Evolutionary conservation across 2,888 invertebrate species (phyloP).

Genomic region (Agapostemon virescens): DNA sequence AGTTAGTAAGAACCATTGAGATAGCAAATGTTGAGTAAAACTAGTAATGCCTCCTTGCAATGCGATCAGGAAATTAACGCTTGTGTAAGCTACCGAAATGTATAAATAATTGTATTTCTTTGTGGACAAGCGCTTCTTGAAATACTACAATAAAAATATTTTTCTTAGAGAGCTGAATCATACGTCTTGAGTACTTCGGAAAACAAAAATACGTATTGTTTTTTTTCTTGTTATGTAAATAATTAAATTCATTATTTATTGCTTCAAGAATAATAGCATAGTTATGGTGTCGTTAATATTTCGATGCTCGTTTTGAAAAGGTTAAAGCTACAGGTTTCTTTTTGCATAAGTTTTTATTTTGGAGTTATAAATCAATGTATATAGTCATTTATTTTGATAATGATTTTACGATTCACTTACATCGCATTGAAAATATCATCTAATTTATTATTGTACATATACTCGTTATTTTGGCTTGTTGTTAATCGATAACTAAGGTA

Average conservation of each 20-base stretch:
- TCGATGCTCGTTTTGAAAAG: not conserved
- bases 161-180: not conserved
- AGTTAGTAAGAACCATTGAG: no score
- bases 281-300: not conserved
- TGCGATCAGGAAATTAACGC: no score
- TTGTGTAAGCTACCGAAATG: no score
- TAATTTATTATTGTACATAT: not conserved
- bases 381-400: not conserved
- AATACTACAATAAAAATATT: not conserved
- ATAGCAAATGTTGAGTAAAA: no score
- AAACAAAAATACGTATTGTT: not conserved
- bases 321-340: not conserved
- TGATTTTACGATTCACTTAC: not conserved
- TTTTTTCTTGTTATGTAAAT: no score
- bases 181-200: not conserved
- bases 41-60: no score
- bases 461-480: not conserved
- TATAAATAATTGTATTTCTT: not conserved
- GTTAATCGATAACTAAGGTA: not conserved
- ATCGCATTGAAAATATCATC: conserved; percentile 4
- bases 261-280: not conserved
- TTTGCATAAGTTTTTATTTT: not conserved
- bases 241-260: no score
- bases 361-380: not conserved
- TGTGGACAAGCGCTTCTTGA: not conserved